phyloP scores from a whole-genome alignment of 2,113 vertebrate species.

The Oplegnathus fasciatus region DNA sequence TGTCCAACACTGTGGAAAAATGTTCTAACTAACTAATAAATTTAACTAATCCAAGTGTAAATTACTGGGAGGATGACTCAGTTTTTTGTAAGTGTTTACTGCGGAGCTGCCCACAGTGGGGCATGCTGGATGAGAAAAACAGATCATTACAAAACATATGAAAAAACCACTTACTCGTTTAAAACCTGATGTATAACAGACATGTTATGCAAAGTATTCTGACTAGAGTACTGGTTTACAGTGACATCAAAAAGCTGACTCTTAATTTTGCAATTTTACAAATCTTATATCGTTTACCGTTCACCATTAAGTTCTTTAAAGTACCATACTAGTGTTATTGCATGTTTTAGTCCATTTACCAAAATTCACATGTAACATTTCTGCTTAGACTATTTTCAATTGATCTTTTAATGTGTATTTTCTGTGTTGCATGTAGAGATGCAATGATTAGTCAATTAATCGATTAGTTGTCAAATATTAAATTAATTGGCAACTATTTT shows the following conservation, averaged over 20 bases:
- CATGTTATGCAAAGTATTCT: neutral
- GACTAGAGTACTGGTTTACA: neutral
- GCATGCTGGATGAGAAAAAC: conserved; percentile 34
- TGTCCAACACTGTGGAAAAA: neutral
- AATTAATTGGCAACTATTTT: too few species aligned
- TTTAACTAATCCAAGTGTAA: neutral
- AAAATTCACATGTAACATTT: neutral
- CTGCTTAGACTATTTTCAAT: neutral
- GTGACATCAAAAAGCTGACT: neutral
- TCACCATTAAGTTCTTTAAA: neutral
- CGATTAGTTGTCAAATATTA: too few species aligned
- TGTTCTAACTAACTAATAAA: neutral
- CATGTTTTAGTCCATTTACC: neutral
- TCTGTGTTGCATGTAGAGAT: too few species aligned
- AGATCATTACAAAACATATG: conserved; percentile 29
- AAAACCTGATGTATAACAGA: conserved; percentile 19
- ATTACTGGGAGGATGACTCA: conserved; percentile 54
- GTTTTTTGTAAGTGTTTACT: conserved; percentile 47
- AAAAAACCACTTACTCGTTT: conserved; percentile 38
- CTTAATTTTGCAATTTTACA: neutral
- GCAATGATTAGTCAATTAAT: too few species aligned
- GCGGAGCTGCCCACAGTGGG: conserved; percentile 48
- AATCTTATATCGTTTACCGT: neutral
- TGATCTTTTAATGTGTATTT: neutral
- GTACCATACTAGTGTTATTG: neutral